These are phyloP conservation scores for Pardalotus punctatus DNA, from an alignment of 2,113 vertebrate species.

Conservation along the genomic window DNA sequence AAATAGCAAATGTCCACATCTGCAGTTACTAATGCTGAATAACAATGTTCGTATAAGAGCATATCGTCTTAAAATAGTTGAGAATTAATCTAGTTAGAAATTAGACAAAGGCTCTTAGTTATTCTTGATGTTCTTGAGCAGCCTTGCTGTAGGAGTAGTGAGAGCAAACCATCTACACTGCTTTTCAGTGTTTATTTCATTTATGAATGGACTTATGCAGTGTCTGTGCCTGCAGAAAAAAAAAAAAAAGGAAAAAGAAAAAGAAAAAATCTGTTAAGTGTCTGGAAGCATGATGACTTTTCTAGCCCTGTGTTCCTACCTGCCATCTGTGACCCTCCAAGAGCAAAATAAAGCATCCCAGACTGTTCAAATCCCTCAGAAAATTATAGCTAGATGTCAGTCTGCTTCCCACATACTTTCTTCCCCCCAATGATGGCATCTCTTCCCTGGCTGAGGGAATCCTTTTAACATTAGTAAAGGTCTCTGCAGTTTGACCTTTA, in stretches of 20 bases:
- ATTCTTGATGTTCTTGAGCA: slow-evolving; percentile 9
- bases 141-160: slow-evolving; percentile 38
- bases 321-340: not conserved
- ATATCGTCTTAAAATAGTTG: slow-evolving; percentile 35
- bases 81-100: slow-evolving; percentile 21
- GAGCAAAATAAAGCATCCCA: not conserved
- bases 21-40: slow-evolving; percentile 19
- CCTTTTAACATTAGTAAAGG: not conserved
- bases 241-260: not conserved
- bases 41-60: not conserved
- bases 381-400: not conserved
- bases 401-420: not conserved
- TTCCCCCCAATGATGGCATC: not conserved
- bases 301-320: not conserved
- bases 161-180: not conserved
- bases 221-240: not conserved
- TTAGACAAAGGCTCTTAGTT: slow-evolving; percentile 33
- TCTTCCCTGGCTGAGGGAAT: not conserved
- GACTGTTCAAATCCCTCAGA: not conserved
- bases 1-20: not conserved
- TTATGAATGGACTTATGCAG: slow-evolving; percentile 38
- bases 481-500: not conserved
- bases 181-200: not conserved
- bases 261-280: not conserved
- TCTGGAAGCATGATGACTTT: not conserved